Base-by-base conservation (phyloP, 2,888 invertebrate species). In the Therioaphis trifolii region DNA sequence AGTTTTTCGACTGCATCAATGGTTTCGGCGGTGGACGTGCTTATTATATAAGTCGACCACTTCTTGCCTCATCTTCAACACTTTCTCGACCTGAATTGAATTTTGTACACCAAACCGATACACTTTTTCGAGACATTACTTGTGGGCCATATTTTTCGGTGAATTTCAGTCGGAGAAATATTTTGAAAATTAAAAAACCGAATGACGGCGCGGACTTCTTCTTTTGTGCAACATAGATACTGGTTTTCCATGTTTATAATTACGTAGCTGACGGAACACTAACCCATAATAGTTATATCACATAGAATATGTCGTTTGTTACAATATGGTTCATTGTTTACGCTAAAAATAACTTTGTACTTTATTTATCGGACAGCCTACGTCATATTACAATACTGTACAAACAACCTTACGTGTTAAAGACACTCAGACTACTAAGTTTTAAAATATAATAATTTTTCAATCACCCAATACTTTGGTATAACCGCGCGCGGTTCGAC, bases 271-370 rank as follows among this genome's bases (percentile, higher is more conserved):
- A 69, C 43, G 69, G 69, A 71, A 71, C 27, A 49, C 46, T 35
- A 5, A 71, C 21, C 7, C 14, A 71, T 52, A 52, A 72, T 52
- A 72, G 72, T 72, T 12, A 63, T 29, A 11, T 7, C 29, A 12
- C 63, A 29, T 63, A 27, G 29, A 63, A 29, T 63, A 63, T 63
- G 29, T 63, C 29, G 14, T 71, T 71, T 49, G 27, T 71, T 71
- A 71, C 49, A 3, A 24, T 27, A 46, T 49, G 4, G 24, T 49
- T 9, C 46, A 71, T 27, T 71, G 49, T 49, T 49, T 27, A 71
- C 18, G 24, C 24, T 71, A 49, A 71, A 71, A 71, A 71, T 71
- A 46, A 71, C 71, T 71, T 71, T 49, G 46, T 71, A 71, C 21
- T 12, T 46, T 46, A 46, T 46, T 46, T 46, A 46, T 46, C 46